A percentile compares a stretch with the other conserved stretches of the same genome.
Conservation (phyloP, 1,140 invertebrate genomes). For the Drosophila nasuta region DNA sequence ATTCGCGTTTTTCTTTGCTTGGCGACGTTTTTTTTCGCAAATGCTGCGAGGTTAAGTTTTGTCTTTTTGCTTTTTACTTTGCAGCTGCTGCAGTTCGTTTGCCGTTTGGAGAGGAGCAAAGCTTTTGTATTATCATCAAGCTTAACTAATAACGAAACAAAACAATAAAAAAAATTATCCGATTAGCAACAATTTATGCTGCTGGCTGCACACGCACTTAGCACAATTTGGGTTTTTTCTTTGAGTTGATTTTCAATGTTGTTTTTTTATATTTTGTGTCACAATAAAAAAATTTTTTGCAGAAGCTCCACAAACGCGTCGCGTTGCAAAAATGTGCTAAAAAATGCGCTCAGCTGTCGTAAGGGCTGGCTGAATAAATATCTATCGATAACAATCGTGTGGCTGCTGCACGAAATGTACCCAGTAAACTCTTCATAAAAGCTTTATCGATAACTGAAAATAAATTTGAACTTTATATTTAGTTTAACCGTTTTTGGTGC, state of each 20-base stretch:
- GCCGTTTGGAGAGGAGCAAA: conserved; percentile 42
- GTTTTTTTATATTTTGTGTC: conserved; percentile 71
- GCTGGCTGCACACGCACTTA: conserved; percentile 44
- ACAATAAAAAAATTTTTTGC: conserved; percentile 71
- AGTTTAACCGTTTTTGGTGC: neutral
- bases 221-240: conserved; percentile 39
- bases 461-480: too few species aligned
- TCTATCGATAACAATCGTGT: conserved; percentile 35
- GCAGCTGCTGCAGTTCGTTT: conserved; percentile 40
- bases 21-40: conserved; percentile 56
- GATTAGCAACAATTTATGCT: conserved; percentile 37
- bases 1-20: conserved; percentile 43
- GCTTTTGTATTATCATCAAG: conserved; percentile 11
- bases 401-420: too few species aligned
- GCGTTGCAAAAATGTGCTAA: conserved; percentile 65
- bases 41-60: conserved; percentile 79
- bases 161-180: conserved; percentile 47
- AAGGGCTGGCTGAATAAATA: conserved; percentile 9
- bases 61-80: conserved; percentile 51
- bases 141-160: conserved; percentile 42
- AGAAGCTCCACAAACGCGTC: conserved; percentile 53
- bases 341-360: conserved; percentile 63
- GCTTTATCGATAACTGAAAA: neutral
- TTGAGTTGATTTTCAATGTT: conserved; percentile 43
- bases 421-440: too few species aligned